These are phyloP conservation scores for Ceyx margarethae DNA, from an alignment of 2,113 vertebrate species.

Conservation along the genomic window DNA sequence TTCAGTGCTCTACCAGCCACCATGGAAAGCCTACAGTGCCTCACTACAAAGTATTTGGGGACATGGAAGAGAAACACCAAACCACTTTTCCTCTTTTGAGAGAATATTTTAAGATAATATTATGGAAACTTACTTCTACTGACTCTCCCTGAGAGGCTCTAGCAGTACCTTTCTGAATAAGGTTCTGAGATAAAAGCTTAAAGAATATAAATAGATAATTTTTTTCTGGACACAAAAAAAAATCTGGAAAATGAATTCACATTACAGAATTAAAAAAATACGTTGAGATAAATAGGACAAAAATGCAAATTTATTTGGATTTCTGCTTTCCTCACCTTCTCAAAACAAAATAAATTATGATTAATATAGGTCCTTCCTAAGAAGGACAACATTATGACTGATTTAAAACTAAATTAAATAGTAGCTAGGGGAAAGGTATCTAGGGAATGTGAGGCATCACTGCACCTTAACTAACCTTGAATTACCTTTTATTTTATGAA, in stretches of 20 bases:
- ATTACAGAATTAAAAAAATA: neutral
- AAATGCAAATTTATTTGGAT: neutral
- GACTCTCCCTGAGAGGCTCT: neutral
- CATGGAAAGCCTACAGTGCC: neutral
- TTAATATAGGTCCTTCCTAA: neutral
- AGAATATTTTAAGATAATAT: neutral
- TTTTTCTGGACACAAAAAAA: neutral
- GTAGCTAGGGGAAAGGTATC: neutral
- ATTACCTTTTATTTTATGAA: neutral
- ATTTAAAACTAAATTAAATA: neutral
- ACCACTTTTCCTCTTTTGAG: neutral
- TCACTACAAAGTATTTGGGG: neutral
- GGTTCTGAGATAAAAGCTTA: neutral
- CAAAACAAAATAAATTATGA: neutral
- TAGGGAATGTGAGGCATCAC: neutral
- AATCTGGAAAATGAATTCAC: neutral
- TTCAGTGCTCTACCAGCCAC: neutral
- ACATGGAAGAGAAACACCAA: neutral
- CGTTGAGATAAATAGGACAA: neutral
- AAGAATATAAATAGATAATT: neutral
- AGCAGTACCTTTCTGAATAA: neutral
- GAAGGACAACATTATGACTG: neutral
- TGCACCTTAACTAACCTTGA: neutral
- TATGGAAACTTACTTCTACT: neutral
- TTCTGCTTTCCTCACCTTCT: neutral